Evolutionary conservation across 2,888 invertebrate genomes (phyloP).

Genomic region (Microplitis deprimator): DNA sequence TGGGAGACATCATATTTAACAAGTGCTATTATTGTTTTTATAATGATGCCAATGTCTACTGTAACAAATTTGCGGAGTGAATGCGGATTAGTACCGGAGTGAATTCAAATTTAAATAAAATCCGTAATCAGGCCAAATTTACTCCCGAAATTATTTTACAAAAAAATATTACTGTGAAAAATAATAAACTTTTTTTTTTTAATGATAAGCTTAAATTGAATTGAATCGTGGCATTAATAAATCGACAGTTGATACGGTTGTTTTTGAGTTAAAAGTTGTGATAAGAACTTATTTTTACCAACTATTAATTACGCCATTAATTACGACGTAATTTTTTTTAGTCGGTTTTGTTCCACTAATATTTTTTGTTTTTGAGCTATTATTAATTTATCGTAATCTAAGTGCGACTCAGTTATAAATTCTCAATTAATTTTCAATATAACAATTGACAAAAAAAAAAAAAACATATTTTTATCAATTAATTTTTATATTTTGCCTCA

Average conservation of each 20-base stretch:
- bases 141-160: too few relatives aligned
- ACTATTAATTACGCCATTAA: not conserved
- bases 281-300: not conserved
- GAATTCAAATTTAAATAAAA: too few relatives aligned
- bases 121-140: too few relatives aligned
- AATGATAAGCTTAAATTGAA: not conserved
- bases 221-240: not conserved
- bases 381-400: not conserved
- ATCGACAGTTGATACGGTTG: not conserved
- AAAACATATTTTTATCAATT: too few relatives aligned
- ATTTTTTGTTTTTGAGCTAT: not conserved
- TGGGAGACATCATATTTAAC: conserved; percentile 26
- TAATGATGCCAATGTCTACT: not conserved
- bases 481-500: too few relatives aligned
- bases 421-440: too few relatives aligned
- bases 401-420: too few relatives aligned
- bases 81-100: too few relatives aligned
- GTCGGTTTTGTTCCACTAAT: not conserved
- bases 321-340: not conserved
- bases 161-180: too few relatives aligned
- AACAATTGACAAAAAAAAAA: too few relatives aligned
- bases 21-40: not conserved
- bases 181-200: too few relatives aligned
- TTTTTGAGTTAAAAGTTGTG: not conserved
- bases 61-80: not conserved